Evolutionary conservation across 2,797 vertebrate genomes (phyloP).

Genomic region (Aotus griseimembra): DNA sequence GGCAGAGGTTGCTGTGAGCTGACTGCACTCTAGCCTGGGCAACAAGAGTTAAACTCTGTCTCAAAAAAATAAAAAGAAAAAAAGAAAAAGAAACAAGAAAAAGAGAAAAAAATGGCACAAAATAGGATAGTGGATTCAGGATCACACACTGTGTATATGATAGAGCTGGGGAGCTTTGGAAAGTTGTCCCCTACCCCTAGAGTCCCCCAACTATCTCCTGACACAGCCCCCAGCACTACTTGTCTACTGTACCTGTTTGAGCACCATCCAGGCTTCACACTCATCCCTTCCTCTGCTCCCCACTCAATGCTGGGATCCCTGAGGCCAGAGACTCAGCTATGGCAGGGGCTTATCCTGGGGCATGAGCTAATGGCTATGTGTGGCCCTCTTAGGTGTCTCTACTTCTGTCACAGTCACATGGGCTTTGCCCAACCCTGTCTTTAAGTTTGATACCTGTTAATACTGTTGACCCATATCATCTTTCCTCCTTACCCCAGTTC

Average conservation of each 20-base stretch:
- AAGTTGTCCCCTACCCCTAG: neutral
- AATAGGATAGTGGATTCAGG: neutral
- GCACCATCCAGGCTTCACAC: neutral
- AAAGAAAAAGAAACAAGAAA: slow-evolving; percentile 8
- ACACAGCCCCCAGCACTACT: neutral
- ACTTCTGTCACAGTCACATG: neutral
- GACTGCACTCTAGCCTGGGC: too few species aligned
- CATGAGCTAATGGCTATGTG: neutral
- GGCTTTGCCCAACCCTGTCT: neutral
- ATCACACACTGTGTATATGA: neutral
- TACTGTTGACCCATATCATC: neutral
- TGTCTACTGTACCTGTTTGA: neutral
- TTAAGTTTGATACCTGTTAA: neutral
- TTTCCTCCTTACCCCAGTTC: neutral
- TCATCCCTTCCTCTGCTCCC: neutral
- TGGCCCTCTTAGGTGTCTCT: neutral
- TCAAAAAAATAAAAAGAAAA: neutral
- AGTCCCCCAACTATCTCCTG: neutral
- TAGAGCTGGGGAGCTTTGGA: neutral
- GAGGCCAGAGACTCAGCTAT: neutral
- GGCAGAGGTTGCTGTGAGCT: too few species aligned
- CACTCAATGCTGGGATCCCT: neutral
- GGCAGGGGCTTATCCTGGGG: neutral
- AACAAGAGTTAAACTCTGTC: too few species aligned
- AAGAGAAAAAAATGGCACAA: neutral